phyloP scores from a whole-genome alignment of 2,888 invertebrate species.

The Aphodius sticticus region DNA sequence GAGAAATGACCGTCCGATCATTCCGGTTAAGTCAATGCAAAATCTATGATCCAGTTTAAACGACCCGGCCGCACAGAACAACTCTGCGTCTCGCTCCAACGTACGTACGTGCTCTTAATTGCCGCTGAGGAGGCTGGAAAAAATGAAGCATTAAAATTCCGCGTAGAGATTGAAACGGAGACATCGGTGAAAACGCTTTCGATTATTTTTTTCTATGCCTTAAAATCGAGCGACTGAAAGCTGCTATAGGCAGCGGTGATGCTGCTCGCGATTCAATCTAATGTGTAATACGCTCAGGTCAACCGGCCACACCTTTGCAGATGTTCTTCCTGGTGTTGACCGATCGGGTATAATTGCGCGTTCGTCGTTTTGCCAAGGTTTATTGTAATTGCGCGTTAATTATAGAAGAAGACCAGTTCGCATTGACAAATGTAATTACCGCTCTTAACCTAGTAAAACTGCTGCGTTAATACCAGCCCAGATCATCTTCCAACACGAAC shows the following conservation, averaged over 20 bases:
- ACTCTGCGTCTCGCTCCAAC: neutral
- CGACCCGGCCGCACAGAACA: neutral
- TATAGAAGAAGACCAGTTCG: constrained; percentile 4
- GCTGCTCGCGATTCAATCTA: neutral
- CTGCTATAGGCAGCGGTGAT: neutral
- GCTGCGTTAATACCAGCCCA: neutral
- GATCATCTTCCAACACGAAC: neutral
- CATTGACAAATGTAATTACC: neutral
- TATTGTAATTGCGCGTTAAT: neutral
- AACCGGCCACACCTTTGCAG: neutral
- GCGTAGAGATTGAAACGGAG: neutral
- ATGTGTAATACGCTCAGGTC: neutral
- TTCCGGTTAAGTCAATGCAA: constrained; percentile 4
- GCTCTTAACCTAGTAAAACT: neutral
- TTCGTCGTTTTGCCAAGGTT: neutral
- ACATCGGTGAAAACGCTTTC: neutral
- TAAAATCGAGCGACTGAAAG: neutral
- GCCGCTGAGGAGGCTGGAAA: neutral
- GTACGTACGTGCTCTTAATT: neutral
- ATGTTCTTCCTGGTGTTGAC: constrained; percentile 4
- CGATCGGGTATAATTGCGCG: neutral
- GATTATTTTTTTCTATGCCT: neutral
- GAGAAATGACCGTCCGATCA: constrained; percentile 19
- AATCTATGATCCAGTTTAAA: constrained; percentile 4
- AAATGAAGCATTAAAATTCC: neutral